phyloP scores from a whole-genome alignment of 1,140 invertebrate species.

The Trachelipus rathkii region DNA sequence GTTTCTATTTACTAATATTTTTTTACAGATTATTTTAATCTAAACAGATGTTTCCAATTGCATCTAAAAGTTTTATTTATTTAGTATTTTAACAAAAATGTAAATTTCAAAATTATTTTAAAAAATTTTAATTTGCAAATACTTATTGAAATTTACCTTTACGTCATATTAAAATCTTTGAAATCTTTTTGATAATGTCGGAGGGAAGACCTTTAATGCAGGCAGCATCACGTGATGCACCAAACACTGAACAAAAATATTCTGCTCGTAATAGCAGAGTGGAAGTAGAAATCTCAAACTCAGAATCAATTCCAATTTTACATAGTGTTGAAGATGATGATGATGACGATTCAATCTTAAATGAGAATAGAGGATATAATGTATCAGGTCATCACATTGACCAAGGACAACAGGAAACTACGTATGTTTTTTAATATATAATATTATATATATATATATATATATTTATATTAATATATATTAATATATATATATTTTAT shows the following conservation, averaged over 20 bases:
- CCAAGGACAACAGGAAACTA: constrained; percentile 35
- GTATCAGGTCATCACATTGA: constrained; percentile 41
- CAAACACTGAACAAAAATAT: neutral
- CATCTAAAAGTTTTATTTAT: too few relatives aligned
- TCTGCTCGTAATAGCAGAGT: neutral
- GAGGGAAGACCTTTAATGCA: neutral
- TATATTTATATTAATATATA: neutral
- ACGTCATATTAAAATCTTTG: too few relatives aligned
- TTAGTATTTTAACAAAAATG: too few relatives aligned
- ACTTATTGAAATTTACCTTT: too few relatives aligned
- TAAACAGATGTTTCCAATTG: too few relatives aligned
- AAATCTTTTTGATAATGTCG: neutral
- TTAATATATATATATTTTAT: too few relatives aligned
- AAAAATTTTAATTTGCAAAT: too few relatives aligned
- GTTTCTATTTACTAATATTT: too few relatives aligned
- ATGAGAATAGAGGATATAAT: constrained; percentile 32
- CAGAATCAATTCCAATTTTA: neutral
- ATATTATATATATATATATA: neutral
- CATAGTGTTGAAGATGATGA: neutral
- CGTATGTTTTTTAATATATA: constrained; percentile 21
- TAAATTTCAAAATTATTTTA: too few relatives aligned
- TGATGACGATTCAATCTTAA: neutral
- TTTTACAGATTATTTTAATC: too few relatives aligned
- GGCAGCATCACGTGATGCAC: neutral
- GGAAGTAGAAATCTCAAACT: neutral